Evolutionary conservation across 2,797 vertebrate genomes (phyloP).

Genomic region (Leuciscus waleckii): DNA sequence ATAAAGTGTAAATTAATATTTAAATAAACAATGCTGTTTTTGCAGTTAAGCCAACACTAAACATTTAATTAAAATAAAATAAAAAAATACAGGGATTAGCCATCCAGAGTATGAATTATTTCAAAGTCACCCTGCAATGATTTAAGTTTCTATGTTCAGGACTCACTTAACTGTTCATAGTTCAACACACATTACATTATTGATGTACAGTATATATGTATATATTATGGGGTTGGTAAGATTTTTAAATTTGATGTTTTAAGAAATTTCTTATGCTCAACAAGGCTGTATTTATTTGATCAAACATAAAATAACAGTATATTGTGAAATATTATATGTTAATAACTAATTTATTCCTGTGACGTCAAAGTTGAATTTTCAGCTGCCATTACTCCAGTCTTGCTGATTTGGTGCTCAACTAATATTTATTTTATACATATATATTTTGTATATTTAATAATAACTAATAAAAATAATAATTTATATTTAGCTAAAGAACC

Average conservation of each 20-base stretch:
- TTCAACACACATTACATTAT: not conserved
- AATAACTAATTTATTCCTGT: too few species aligned
- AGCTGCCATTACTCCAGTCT: too few species aligned
- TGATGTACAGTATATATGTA: not conserved
- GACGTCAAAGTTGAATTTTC: too few species aligned
- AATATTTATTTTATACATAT: too few species aligned
- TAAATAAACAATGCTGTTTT: constrained; percentile 17
- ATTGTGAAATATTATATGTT: not conserved
- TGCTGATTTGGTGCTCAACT: too few species aligned
- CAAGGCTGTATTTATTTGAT: not conserved
- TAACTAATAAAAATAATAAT: too few species aligned
- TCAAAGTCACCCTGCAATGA: constrained; percentile 28
- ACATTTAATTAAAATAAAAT: not conserved
- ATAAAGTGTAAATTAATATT: constrained; percentile 12
- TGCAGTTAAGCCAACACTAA: not conserved
- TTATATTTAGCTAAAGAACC: not conserved
- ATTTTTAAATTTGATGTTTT: not conserved
- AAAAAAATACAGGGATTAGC: not conserved
- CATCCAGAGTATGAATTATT: constrained; percentile 38
- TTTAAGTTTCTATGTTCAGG: not conserved
- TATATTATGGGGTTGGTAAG: not conserved
- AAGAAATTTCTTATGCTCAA: too few species aligned
- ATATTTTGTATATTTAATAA: too few species aligned
- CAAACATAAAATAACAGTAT: not conserved
- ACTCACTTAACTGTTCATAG: not conserved